Base-by-base conservation (phyloP, 2,888 invertebrate genomes). In the Thysanoteuthis rhombus region DNA sequence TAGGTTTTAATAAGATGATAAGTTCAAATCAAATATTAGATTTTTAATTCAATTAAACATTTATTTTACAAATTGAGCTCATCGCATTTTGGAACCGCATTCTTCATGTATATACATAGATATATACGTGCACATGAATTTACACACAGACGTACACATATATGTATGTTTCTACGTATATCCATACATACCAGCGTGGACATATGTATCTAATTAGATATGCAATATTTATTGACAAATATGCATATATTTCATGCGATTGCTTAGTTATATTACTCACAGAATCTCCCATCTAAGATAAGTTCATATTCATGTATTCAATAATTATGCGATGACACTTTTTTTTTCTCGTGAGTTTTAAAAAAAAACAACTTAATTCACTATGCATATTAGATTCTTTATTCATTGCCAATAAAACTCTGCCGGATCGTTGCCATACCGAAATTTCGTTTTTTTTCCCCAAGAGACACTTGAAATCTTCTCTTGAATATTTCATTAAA, bases 191-290 rank as follows among this genome's bases (percentile, higher is more conserved):
- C 6, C 42, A 12, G 16, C 16, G 42, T 42, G 16, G 8, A 42
- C 58, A 58, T 58, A 58, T 32, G 16, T 36, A 75, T 19, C 36
- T 75, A 75, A 75, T 75, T 75, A 75, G 75, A 75, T 75, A 75
- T n/a, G 75, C 75, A 75, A 75, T n/a, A 75, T 75, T 75, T 75
- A 75, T 75, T 75, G 75, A 75, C 75, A 75, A 75, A 75, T 75
- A 75, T 75, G 75, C 75, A 75, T 75, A 75, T 36, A 75, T 75
- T 36, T 75, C 75, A 10, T 36, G 75, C 36, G 75, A 75, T 75
- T 75, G 75, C 75, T 75, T 16, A 12, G 75, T 75, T 36, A n/a
- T 75, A 75, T 75, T 75, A 75, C n/a, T 75, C 75, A 16, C 16
- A n/a, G 75, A n/a, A 36, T 75, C 36, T 36, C n/a, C 16, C n/a